phyloP scores from a whole-genome alignment of 2,113 vertebrate genomes.

The Pelecanus crispus region DNA sequence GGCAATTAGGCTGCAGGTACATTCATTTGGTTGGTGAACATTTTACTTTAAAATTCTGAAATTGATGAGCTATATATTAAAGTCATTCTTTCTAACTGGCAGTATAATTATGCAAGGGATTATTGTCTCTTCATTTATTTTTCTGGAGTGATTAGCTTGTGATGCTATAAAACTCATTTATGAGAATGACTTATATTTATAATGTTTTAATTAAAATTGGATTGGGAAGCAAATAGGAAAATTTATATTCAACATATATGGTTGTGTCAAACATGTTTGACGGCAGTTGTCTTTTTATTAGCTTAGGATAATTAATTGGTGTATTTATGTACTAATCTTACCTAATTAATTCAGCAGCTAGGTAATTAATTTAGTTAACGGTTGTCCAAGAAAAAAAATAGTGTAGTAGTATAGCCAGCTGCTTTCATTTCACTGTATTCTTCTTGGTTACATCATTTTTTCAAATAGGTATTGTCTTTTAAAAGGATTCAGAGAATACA shows the following conservation, averaged over 20 bases:
- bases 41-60: not conserved
- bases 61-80: slow-evolving; percentile 50
- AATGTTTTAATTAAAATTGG: slow-evolving; percentile 49
- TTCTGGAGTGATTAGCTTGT: slow-evolving; percentile 52
- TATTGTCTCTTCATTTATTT: slow-evolving; percentile 51
- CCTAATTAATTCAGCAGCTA: slow-evolving; percentile 62
- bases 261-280: slow-evolving; percentile 40
- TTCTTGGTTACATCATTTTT: not conserved
- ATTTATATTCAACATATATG: slow-evolving; percentile 24
- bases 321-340: slow-evolving; percentile 69
- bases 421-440: not conserved
- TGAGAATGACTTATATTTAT: slow-evolving; percentile 47
- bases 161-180: slow-evolving; percentile 41
- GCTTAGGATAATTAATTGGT: slow-evolving; percentile 68
- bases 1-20: slow-evolving; percentile 31
- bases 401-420: not conserved
- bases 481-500: not conserved
- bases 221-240: slow-evolving; percentile 35
- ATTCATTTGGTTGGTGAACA: not conserved
- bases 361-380: slow-evolving; percentile 62
- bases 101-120: slow-evolving; percentile 46
- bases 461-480: not conserved
- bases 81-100: slow-evolving; percentile 16
- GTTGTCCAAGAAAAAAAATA: not conserved
- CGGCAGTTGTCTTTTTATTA: slow-evolving; percentile 57